These are phyloP conservation scores for Sander vitreus DNA, from an alignment of 2,113 vertebrate genomes.

Conservation along the genomic window DNA sequence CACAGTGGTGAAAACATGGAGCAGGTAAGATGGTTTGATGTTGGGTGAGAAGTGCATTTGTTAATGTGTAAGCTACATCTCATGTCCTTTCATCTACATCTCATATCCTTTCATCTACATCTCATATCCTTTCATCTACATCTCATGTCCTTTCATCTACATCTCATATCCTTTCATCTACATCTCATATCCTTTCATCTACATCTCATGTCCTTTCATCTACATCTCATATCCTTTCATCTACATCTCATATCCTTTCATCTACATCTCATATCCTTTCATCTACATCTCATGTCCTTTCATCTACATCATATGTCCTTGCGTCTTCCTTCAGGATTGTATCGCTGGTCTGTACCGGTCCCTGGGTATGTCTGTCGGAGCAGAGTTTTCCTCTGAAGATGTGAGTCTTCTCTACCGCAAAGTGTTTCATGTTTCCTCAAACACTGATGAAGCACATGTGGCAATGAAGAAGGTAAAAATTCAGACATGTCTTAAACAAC, in stretches of 20 bases:
- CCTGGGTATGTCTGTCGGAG: conserved; percentile 67
- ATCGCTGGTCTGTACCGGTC: conserved; percentile 58
- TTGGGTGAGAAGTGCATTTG: neutral
- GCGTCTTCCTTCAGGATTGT: conserved; percentile 52
- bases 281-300: neutral
- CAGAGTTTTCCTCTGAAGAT: conserved; percentile 69
- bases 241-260: no score
- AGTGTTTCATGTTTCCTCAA: conserved; percentile 69
- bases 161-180: neutral
- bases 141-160: neutral
- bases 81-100: neutral
- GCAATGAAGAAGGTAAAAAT: conserved; percentile 76
- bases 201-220: neutral
- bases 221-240: no score
- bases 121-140: neutral
- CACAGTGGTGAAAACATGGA: conserved; percentile 69
- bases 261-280: no score
- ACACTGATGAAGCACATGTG: conserved; percentile 54
- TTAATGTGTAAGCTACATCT: conserved; percentile 12
- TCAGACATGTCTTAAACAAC: neutral
- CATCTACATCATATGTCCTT: neutral
- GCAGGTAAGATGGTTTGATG: conserved; percentile 62
- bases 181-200: neutral
- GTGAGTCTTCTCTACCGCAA: conserved; percentile 72
- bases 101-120: no score